Conservation (phyloP, 2,888 invertebrate species). For the Steinernema hermaphroditum region DNA sequence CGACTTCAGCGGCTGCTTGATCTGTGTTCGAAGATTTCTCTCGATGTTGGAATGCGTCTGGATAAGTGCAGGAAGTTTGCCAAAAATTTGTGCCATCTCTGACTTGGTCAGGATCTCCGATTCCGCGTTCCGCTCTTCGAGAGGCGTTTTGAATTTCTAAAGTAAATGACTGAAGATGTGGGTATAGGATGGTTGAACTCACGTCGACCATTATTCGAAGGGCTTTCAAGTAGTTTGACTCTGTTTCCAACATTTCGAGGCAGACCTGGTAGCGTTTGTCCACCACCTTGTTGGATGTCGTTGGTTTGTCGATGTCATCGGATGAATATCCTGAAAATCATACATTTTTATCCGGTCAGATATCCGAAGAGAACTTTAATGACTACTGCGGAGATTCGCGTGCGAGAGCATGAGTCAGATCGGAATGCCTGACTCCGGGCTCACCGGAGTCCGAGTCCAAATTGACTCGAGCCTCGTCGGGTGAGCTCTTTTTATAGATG, state of each 20-base stretch:
- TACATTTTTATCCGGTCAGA: no score
- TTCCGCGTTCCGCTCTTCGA: constrained; percentile 76
- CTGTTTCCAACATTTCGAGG: constrained; percentile 90
- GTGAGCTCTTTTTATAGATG: no score
- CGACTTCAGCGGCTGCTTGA: constrained; percentile 75
- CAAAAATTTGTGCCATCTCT: constrained; percentile 50
- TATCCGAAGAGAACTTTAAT: no score
- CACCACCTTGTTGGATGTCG: constrained; percentile 40
- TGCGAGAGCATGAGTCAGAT: no score
- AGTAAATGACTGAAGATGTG: constrained; percentile 32
- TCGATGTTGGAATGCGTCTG: constrained; percentile 83
- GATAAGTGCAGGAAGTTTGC: constrained; percentile 78
- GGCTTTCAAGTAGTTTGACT: constrained; percentile 94
- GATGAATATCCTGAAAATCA: constrained; percentile 8
- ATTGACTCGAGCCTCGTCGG: no score
- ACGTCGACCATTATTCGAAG: constrained; percentile 87
- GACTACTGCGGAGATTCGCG: no score
- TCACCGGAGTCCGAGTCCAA: no score
- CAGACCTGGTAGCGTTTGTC: constrained; percentile 82
- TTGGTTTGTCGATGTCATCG: constrained; percentile 1
- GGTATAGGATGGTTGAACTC: constrained; percentile 8
- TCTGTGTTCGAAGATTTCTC: constrained; percentile 71
- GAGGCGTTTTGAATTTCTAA: constrained; percentile 87
- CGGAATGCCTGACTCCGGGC: no score
- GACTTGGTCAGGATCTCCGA: constrained; percentile 71